Base-by-base conservation (phyloP, 2,113 vertebrate genomes). In the Aptenodytes patagonicus region DNA sequence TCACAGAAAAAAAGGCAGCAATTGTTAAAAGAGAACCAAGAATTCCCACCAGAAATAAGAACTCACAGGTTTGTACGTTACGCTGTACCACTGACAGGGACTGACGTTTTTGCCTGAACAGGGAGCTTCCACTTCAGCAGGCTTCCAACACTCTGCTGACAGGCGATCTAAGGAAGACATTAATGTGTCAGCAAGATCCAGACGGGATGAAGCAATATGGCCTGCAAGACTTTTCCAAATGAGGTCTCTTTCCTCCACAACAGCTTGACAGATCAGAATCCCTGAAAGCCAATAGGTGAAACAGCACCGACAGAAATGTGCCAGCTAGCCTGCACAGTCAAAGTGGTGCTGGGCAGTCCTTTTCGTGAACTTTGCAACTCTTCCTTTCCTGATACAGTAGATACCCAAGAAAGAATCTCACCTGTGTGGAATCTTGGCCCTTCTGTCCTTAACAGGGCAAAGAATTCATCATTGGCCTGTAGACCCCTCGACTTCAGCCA, bases 21-120 rank as follows among this genome's bases (percentile, higher is more conserved):
- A 13, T 3, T 34, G 38, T 66, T 58, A n/a, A 61, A 70, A 4
- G 7, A 78, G 78, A 65, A 38, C 13, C 21, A 77, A n/a, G 52
- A 76, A 71, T 54, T 83, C 51, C 46, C 34, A 47, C 2, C 64
- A 93, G 72, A 69, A 93, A 49, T 21, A 49, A 62, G 44, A 94
- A 97, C 98, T 97, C 96, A 98, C 98, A 3, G 71, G 57, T 95
- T 91, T 95, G 76, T 98, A 97, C 8, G 40, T 96, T 81, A 98
- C 4, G 11, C 81, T 96, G 82, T 96, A 94, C 98, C 98, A 98
- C 13, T 90, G 96, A 76, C 98, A 98, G 66, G 80, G 51, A 13
- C 65, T 5, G 1, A 34, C 8, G 51, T 1, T 79, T 57, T 72
- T 78, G 21, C 94, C 68, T 21, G 87, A 87, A 95, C 98, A 98